These are phyloP conservation scores for Alentia gelatinosa DNA, from an alignment of 2,888 invertebrate genomes.

Conservation along the genomic window DNA sequence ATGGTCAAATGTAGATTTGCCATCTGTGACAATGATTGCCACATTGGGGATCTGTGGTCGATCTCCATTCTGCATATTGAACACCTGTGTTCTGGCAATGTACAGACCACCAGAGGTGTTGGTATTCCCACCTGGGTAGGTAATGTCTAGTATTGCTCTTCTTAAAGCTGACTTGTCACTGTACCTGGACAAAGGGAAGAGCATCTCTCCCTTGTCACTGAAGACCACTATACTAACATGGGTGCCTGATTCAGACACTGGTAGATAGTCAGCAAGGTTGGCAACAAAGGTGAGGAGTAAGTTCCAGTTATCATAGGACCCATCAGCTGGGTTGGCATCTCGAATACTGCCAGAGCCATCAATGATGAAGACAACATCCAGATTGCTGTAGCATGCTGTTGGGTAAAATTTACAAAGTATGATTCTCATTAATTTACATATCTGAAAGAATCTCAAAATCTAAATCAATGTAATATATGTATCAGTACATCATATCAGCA, in stretches of 20 bases:
- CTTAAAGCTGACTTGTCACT: neutral
- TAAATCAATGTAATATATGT: too few species aligned
- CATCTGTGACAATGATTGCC: conserved; percentile 52
- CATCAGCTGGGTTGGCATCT: conserved; percentile 35
- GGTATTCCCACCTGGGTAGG: conserved; percentile 25
- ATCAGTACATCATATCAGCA: too few species aligned
- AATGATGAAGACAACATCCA: conserved; percentile 43
- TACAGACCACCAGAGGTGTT: conserved; percentile 37
- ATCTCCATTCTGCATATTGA: conserved; percentile 41
- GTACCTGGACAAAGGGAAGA: neutral
- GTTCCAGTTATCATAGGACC: conserved; percentile 28
- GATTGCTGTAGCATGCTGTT: neutral
- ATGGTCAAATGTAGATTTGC: conserved; percentile 51
- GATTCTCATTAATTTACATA: too few species aligned
- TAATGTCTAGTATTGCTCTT: neutral
- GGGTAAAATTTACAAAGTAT: neutral
- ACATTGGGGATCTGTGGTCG: conserved; percentile 35
- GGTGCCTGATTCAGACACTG: neutral
- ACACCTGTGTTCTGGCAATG: neutral
- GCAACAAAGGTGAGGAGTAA: conserved; percentile 6
- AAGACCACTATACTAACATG: conserved; percentile 18
- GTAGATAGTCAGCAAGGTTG: neutral
- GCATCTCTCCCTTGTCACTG: neutral
- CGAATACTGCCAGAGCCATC: conserved; percentile 36
- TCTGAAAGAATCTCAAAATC: too few species aligned